phyloP scores from a whole-genome alignment of 2,113 vertebrate genomes.

The Scomber colias region DNA sequence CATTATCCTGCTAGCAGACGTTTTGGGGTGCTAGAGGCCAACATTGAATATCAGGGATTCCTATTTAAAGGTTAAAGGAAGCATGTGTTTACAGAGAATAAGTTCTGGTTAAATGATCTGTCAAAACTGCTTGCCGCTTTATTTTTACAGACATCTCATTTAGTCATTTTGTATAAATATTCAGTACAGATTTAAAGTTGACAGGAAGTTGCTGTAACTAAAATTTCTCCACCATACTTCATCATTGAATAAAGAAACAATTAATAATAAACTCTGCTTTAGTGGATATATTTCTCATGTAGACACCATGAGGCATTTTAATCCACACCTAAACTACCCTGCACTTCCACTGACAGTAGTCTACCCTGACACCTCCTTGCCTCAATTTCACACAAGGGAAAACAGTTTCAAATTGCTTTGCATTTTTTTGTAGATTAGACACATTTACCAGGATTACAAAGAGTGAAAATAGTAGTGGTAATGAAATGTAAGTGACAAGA shows the following conservation, averaged over 20 bases:
- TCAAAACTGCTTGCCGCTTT: background rate
- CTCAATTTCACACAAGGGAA: conserved; percentile 12
- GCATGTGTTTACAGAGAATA: conserved; percentile 26
- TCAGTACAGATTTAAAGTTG: background rate
- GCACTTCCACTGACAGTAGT: background rate
- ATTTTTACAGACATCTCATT: conserved; percentile 6
- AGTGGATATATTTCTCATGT: conserved; percentile 4
- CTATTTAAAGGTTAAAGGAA: conserved; percentile 20
- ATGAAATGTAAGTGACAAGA: conserved; percentile 34
- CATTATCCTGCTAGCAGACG: conserved; percentile 32
- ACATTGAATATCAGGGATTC: conserved; percentile 22
- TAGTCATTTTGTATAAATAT: background rate
- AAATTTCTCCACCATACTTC: background rate
- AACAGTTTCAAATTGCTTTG: conserved; percentile 15
- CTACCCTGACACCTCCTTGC: background rate
- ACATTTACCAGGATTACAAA: conserved; percentile 45
- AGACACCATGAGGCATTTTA: conserved; percentile 16
- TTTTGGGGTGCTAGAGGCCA: conserved; percentile 21
- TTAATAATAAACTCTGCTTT: conserved; percentile 7
- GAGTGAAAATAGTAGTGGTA: conserved; percentile 5
- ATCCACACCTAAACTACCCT: background rate
- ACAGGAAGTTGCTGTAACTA: too few species aligned
- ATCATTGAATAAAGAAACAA: conserved; percentile 3
- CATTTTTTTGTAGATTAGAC: conserved; percentile 33
- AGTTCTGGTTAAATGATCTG: conserved; percentile 1